These are phyloP conservation scores for Rhyacophila evoluta DNA, from an alignment of 2,888 invertebrate genomes.

Conservation along the genomic window DNA sequence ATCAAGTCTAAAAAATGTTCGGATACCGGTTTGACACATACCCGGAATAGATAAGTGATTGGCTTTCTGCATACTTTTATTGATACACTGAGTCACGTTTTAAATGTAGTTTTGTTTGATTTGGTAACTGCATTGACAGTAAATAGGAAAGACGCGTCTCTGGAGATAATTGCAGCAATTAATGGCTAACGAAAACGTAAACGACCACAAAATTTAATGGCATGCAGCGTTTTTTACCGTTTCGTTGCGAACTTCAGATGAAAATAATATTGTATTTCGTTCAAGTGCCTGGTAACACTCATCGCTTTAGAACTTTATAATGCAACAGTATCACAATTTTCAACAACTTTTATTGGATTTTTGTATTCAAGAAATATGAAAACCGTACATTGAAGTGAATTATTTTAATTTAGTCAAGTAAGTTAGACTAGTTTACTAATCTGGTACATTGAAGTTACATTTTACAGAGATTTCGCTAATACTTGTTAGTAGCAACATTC, in stretches of 20 bases:
- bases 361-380: no score
- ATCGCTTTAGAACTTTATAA: no score
- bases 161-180: constrained; percentile 29
- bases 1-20: constrained; percentile 27
- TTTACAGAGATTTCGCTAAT: no score
- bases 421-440: no score
- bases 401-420: no score
- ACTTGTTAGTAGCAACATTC: background rate
- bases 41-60: constrained; percentile 38
- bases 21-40: constrained; percentile 51
- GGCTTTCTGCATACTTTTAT: constrained; percentile 15
- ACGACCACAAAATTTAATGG: constrained; percentile 19
- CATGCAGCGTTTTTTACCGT: constrained; percentile 46
- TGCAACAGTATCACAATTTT: background rate
- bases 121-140: background rate
- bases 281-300: no score
- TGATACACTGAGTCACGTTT: background rate
- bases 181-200: constrained; percentile 38
- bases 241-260: constrained; percentile 45
- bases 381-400: no score
- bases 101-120: background rate
- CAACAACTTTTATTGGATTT: background rate
- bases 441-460: no score
- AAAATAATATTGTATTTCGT: constrained; percentile 32
- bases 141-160: constrained; percentile 26